Conservation (phyloP, 2,888 invertebrate genomes). For the Theretra japonica region DNA sequence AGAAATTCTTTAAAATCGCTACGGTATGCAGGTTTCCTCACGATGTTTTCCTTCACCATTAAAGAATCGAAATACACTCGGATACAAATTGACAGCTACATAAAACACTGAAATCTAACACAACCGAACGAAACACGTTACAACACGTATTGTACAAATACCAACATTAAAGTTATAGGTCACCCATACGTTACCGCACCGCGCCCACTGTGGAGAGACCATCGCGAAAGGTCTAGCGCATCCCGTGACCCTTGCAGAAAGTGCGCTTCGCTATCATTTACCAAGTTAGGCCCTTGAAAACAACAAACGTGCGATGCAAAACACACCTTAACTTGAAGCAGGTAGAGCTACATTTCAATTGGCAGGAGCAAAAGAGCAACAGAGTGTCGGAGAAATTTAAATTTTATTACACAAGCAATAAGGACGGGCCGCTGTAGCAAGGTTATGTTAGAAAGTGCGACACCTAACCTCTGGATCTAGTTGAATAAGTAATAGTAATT, state of each 20-base stretch:
- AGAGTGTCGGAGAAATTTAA: constrained; percentile 56
- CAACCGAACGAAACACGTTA: constrained; percentile 5
- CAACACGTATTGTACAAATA: constrained; percentile 16
- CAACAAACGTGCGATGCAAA: constrained; percentile 39
- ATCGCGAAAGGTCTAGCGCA: constrained; percentile 82
- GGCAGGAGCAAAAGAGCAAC: not conserved
- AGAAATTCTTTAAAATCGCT: too few species aligned
- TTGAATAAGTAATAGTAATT: constrained; percentile 66
- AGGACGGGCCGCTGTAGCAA: constrained; percentile 41
- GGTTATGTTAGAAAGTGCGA: constrained; percentile 56
- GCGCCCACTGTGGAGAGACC: constrained; percentile 70
- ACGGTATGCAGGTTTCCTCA: too few species aligned
- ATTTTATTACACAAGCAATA: constrained; percentile 52
- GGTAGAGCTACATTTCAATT: constrained; percentile 30
- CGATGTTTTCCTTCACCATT: too few species aligned
- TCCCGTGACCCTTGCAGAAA: constrained; percentile 80
- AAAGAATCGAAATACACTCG: not conserved
- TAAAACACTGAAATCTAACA: constrained; percentile 4
- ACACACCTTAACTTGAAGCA: constrained; percentile 42
- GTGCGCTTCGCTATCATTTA: constrained; percentile 63
- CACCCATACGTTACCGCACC: constrained; percentile 35
- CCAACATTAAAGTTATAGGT: constrained; percentile 22
- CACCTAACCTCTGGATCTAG: constrained; percentile 59
- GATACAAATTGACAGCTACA: not conserved
- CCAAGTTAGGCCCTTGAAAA: constrained; percentile 45